Evolutionary conservation across 2,113 vertebrate species (phyloP), one percentile per base, ranked within the genome.

Genomic region (Podiceps cristatus): DNA sequence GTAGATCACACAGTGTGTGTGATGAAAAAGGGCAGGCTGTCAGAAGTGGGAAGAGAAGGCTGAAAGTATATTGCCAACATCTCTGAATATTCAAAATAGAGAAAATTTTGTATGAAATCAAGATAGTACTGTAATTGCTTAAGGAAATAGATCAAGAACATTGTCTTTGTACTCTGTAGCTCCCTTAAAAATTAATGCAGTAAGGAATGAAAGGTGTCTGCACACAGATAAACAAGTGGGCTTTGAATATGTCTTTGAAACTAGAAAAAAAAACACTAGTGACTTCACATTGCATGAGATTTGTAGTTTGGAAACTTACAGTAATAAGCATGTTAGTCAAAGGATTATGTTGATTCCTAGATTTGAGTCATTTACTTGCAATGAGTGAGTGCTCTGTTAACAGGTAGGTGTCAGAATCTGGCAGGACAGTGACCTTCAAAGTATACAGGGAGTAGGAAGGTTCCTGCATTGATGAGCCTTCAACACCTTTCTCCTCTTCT

Each of bases 1-100:
- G 0, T 9, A 58, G 55, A 53, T 93, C 35, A 62, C 55, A 71
- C 0, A 0, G 3, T 19, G 5, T 7, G 35, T 49, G 8, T 63
- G n/a, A 67, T 78, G n/a, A 55, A 60, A 81, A 89, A 52, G 28
- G 15, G 23, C 28, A 44, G 18, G 27, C 44, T 85, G 44, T 75
- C 56, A 82, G 35, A 95, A 87, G 3, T 35, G 58, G 47, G 13
- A 89, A 77, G 63, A 86, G 28, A 47, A 42, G 6, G 5, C 37
- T 80, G 5, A 2, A 86, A 71, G 25, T 35, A 25, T 52, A 27
- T 67, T 86, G 23, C 24, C 31, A 52, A 31, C 11, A 58, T 86
- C 13, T 53, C 55, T 68, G 68, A 85, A 42, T 49, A 55, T 18
- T 93, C n/a, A 47, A 91, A 93, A 71, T 74, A 11, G 5, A 50